Evolutionary conservation across 2,113 vertebrate species (phyloP), one percentile per base, ranked within the genome.

Genomic region (Willisornis vidua): DNA sequence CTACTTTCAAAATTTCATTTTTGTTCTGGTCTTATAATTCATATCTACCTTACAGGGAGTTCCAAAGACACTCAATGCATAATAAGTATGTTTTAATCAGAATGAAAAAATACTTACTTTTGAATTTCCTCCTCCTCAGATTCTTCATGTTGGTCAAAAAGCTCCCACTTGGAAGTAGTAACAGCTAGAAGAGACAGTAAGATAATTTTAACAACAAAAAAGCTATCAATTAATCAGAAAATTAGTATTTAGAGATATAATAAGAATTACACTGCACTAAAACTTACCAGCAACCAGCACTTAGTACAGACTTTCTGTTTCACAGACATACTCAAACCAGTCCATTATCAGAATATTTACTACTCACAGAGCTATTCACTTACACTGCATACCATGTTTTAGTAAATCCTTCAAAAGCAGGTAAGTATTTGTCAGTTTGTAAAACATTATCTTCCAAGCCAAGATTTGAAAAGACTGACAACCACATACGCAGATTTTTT

Each of bases 141-240:
- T 96, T 99, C 99, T 90, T 99, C 99, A 41, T 99, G 99, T 91
- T 98, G 98, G 93, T 99, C 99, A 98, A 99, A 99, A 58, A 98
- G 92, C 89, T 99, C 99, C 99, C 99, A 99, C 94, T 99, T 99
- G 39, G 99, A 99, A 81, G 99, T 99, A 35, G 99, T 99, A 81
- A 99, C 99, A 94, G 99, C 99, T 99, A 81, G 14, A 94, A 94
- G 43, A 96, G 39, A 88, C 24, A 86, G 9, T 4, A 88, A 57
- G 10, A 48, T 49, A 88, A 90, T 72, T 70, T 89, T 57, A 77
- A 81, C 6, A 58, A 88, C 20, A 75, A 31, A 59, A 73, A 55
- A 65, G 6, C 9, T 63, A 65, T n/a, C 15, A n/a, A 5, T 63
- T 71, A 19, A 51, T 59, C 61, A 58, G n/a, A 71, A 86, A 86